A percentile compares a stretch with the other conserved stretches of the same genome.
phyloP scores from a whole-genome alignment of 1,140 invertebrate species.

The Papilio helenus region DNA sequence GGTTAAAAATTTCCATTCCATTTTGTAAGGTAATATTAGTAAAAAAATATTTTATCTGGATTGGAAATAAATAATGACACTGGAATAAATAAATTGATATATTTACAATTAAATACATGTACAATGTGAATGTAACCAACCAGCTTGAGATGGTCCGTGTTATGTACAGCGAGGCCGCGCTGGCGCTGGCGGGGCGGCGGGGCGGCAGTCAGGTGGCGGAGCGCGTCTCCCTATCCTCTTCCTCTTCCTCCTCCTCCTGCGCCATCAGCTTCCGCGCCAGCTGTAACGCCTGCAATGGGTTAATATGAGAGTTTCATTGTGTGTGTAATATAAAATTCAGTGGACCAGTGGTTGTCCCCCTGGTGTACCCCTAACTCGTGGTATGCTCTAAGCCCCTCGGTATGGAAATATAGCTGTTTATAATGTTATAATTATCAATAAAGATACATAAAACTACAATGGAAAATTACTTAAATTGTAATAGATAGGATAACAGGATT shows the following conservation, averaged over 20 bases:
- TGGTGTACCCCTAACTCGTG: no score
- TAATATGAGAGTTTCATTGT: background rate
- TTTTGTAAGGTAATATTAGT: background rate
- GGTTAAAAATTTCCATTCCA: no score
- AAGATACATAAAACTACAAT: background rate
- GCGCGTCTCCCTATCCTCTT: constrained; percentile 75
- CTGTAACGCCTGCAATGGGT: constrained; percentile 88
- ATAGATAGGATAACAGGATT: background rate
- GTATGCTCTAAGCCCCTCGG: no score
- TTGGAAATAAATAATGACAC: background rate
- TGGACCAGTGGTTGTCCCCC: no score
- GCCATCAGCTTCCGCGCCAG: constrained; percentile 94
- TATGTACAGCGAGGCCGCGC: constrained; percentile 47
- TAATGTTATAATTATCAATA: background rate
- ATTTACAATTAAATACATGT: background rate
- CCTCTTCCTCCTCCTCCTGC: constrained; percentile 94
- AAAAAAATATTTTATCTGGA: constrained; percentile 14
- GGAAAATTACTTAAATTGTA: background rate
- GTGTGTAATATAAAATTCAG: background rate
- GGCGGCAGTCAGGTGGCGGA: constrained; percentile 65
- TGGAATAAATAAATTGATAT: background rate
- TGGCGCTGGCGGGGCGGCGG: constrained; percentile 10
- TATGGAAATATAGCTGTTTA: no score
- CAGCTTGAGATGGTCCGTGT: constrained; percentile 57
- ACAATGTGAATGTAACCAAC: constrained; percentile 39